A percentile compares a stretch with the other conserved stretches of the same genome.
Conservation (phyloP, 2,888 invertebrate species). For the Calephelis perditalis region DNA sequence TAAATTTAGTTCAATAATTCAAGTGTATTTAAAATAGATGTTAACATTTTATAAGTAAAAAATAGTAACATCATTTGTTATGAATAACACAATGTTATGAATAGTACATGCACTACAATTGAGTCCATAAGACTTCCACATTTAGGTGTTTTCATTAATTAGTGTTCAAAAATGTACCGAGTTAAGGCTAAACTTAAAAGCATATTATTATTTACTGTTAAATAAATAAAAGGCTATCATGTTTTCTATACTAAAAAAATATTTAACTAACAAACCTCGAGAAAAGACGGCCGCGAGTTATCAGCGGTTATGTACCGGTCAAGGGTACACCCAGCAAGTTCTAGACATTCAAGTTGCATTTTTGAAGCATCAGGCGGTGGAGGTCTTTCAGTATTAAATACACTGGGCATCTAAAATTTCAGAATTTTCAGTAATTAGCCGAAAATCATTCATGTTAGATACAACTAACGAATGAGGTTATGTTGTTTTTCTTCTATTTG, state of each 20-base stretch:
- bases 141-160: too few species aligned
- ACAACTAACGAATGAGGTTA: slow-evolving; percentile 24
- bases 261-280: slow-evolving; percentile 63
- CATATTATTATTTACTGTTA: too few species aligned
- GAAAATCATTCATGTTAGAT: slow-evolving; percentile 28
- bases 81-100: too few species aligned
- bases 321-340: slow-evolving; percentile 87
- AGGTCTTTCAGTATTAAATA: slow-evolving; percentile 50
- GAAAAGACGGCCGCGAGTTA: slow-evolving; percentile 83
- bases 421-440: slow-evolving; percentile 35
- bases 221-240: not conserved
- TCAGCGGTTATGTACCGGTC: slow-evolving; percentile 86
- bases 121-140: too few species aligned
- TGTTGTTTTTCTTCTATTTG: slow-evolving; percentile 26
- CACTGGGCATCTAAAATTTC: slow-evolving; percentile 64
- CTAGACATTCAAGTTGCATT: slow-evolving; percentile 82
- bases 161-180: too few species aligned
- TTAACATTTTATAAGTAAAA: too few species aligned
- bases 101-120: too few species aligned
- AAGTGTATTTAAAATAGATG: too few species aligned
- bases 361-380: slow-evolving; percentile 52
- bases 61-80: too few species aligned
- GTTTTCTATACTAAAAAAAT: not conserved
- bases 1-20: too few species aligned
- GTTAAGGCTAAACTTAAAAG: too few species aligned